A percentile compares a stretch with the other conserved stretches of the same genome.
phyloP scores from a whole-genome alignment of 2,113 vertebrate genomes.

The Melanotaenia duboulayi region DNA sequence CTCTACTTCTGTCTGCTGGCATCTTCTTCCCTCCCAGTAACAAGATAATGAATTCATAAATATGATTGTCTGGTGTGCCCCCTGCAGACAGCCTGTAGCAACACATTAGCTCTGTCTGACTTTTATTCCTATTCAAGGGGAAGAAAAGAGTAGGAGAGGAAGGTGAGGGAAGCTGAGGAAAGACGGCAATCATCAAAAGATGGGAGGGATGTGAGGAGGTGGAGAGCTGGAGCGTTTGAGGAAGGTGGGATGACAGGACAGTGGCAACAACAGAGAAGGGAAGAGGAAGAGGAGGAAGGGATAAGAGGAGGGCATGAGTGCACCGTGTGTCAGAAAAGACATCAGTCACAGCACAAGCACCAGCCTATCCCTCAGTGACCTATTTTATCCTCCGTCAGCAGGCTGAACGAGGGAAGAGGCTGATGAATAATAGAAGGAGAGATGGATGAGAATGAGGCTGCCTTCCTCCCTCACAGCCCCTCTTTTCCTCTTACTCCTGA shows the following conservation, averaged over 20 bases:
- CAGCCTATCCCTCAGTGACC: slow-evolving; percentile 65
- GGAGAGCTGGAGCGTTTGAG: slow-evolving; percentile 20
- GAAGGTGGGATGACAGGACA: neutral
- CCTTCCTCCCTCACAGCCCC: slow-evolving; percentile 30
- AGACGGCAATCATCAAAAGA: slow-evolving; percentile 2
- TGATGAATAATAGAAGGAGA: slow-evolving; percentile 78
- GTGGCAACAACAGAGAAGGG: neutral
- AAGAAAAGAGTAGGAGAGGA: neutral
- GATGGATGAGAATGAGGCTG: slow-evolving; percentile 71
- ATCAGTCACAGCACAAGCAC: slow-evolving; percentile 61
- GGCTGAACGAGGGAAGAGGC: slow-evolving; percentile 63
- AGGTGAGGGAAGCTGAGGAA: neutral
- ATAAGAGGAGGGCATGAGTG: slow-evolving; percentile 27
- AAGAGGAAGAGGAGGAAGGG: neutral
- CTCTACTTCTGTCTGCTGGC: neutral
- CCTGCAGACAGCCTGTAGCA: slow-evolving; percentile 33
- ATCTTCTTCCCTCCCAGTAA: neutral
- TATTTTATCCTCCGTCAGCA: slow-evolving; percentile 77
- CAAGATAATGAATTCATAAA: neutral
- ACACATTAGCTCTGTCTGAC: slow-evolving; percentile 37
- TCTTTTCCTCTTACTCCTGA: neutral
- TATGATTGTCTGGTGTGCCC: neutral
- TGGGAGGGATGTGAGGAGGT: neutral
- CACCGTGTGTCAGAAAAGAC: slow-evolving; percentile 56
- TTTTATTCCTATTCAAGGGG: slow-evolving; percentile 8